Evolutionary conservation across 2,113 vertebrate species (phyloP), one percentile per base, ranked within the genome.

Genomic region (Echinops telfairi): DNA sequence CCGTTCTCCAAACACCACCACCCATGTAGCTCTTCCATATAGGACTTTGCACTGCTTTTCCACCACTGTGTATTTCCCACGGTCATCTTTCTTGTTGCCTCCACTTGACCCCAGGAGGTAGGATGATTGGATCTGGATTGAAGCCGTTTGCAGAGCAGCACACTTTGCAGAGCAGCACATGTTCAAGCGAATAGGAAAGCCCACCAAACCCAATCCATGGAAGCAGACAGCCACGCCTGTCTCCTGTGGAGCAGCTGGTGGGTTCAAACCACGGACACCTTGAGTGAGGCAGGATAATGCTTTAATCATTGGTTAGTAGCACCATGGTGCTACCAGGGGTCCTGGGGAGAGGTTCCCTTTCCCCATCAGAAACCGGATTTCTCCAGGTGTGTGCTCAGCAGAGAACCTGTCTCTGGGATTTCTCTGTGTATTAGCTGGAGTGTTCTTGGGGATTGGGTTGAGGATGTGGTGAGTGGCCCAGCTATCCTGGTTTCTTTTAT

Each of bases 351-450:
- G 40, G 40, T 40, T 66, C 25, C 25, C 27, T 66, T 43, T 76
- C 14, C 22, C 71, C 3, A 25, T 31, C 62, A 8, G 31, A 14
- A n/a, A 12, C 10, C 38, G 20, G 2, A 12, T 43, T 38, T 80
- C 58, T 17, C 0, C 0, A 27, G 27, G 71, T 0, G 3, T 57
- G 36, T 22, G 14, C 11, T 29, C 33, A 19, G 0, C 0, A 71
- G 11, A 16, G 1, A 8, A 22, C 23, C 53, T 0, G 0, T 3
- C 4, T 10, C 2, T 1, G 19, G 17, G 31, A 60, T 29, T 2
- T 43, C 68, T 6, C 64, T 16, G 2, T 0, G 2, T 0, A 47
- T 9, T 15, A 10, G n/a, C 31, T 6, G 0, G 7, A 3, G 64
- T 66, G 22, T 66, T 27, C 64, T 66, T 25, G 9, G 64, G 22